Conservation (phyloP, 2,888 invertebrate genomes). For the Drosophila ezoana region DNA sequence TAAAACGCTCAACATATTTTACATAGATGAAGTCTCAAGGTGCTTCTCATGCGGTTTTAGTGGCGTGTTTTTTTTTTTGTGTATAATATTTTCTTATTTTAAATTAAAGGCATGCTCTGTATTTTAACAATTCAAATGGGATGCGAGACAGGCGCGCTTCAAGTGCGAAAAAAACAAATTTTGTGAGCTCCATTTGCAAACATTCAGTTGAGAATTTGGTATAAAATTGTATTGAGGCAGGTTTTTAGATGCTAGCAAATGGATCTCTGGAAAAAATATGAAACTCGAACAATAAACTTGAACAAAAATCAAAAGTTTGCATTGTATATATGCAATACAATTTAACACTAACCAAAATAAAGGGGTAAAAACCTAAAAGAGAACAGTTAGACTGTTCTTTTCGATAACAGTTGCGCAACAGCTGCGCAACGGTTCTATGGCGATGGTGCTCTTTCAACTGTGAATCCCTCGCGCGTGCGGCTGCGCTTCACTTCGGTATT, state of each 20-base stretch:
- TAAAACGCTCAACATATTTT: conserved; percentile 2
- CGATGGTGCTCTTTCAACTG: conserved; percentile 87
- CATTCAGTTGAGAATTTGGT: conserved; percentile 15
- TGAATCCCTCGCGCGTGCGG: conserved; percentile 90
- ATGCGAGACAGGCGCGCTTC: conserved; percentile 24
- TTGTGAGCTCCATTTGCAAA: conserved; percentile 28
- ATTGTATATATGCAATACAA: conserved; percentile 21
- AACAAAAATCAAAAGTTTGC: conserved; percentile 42
- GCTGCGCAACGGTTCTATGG: conserved; percentile 69
- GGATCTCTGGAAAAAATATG: conserved; percentile 19
- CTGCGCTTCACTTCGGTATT: conserved; percentile 89
- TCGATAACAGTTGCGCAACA: conserved; percentile 40
- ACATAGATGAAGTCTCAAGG: conserved; percentile 1
- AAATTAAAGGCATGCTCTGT: conserved; percentile 38
- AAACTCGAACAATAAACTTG: conserved; percentile 30
- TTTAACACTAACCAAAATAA: conserved; percentile 69
- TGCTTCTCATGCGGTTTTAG: conserved; percentile 41
- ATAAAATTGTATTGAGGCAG: background rate
- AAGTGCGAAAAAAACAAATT: conserved; percentile 20
- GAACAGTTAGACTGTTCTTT: conserved; percentile 54
- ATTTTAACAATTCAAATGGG: conserved; percentile 10
- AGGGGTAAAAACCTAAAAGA: conserved; percentile 48
- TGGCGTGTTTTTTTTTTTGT: conserved; percentile 7
- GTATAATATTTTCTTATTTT: background rate
- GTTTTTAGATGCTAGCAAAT: conserved; percentile 16